phyloP scores from a whole-genome alignment of 2,888 invertebrate genomes.

The Anorthoa munda region DNA sequence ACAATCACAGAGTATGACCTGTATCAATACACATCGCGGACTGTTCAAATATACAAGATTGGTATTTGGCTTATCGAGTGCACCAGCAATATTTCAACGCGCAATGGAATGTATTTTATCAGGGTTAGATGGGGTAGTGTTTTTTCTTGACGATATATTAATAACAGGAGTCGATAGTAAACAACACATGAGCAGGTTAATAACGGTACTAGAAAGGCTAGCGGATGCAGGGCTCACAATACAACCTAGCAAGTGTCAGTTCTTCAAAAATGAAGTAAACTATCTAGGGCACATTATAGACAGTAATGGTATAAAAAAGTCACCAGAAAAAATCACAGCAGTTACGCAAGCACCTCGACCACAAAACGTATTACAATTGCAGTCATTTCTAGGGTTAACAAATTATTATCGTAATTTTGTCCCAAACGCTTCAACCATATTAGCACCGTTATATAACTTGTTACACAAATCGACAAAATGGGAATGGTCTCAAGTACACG shows the following conservation, averaged over 20 bases:
- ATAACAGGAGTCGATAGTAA: background rate
- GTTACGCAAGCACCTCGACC: background rate
- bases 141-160: background rate
- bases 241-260: background rate
- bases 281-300: background rate
- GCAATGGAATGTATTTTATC: background rate
- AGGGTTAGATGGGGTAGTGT: background rate
- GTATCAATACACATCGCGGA: background rate
- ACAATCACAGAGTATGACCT: background rate
- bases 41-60: too few species aligned
- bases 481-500: too few species aligned
- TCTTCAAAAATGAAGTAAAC: background rate
- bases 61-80: background rate
- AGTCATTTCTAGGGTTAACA: too few species aligned
- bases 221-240: background rate
- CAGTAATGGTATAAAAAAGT: background rate
- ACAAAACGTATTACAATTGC: background rate
- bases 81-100: slow-evolving; percentile 3
- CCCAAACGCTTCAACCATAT: background rate
- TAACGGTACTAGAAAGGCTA: background rate
- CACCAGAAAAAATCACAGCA: background rate
- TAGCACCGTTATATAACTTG: too few species aligned
- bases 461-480: too few species aligned
- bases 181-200: background rate
- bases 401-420: too few species aligned